Conservation (phyloP, 2,113 vertebrate species). For the Burhinus oedicnemus region DNA sequence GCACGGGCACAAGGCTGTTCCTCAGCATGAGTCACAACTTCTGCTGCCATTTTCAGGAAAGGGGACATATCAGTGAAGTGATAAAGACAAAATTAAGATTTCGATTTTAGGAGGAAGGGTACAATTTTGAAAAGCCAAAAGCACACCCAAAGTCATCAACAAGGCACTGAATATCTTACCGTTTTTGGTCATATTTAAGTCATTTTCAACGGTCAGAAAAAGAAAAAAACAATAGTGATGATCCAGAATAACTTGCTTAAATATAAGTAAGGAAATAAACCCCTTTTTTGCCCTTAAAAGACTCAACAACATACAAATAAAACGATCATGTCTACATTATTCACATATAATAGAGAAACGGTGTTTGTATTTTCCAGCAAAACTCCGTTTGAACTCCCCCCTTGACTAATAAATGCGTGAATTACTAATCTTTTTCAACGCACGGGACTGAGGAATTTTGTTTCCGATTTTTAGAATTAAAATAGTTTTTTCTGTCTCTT, state of each 20-base stretch:
- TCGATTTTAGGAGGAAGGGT: background rate
- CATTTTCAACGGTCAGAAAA: background rate
- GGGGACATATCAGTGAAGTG: background rate
- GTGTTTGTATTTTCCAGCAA: background rate
- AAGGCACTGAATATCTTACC: background rate
- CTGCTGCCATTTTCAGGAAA: slow-evolving; percentile 56
- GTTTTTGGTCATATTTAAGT: background rate
- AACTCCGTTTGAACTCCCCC: background rate
- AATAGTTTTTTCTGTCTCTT: background rate
- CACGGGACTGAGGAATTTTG: background rate
- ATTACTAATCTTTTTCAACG: background rate
- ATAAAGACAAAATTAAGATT: background rate
- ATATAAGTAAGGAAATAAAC: background rate
- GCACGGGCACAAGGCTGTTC: slow-evolving; percentile 20
- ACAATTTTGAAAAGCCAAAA: background rate
- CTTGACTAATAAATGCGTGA: background rate
- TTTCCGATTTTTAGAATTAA: background rate
- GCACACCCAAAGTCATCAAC: background rate
- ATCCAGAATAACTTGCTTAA: background rate
- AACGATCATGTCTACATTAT: background rate
- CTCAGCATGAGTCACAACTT: slow-evolving; percentile 59
- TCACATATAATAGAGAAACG: background rate
- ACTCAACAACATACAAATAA: background rate
- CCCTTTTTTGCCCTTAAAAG: fast-evolving
- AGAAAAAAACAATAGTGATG: background rate